These are phyloP conservation scores for Luperina testacea DNA, from an alignment of 2,888 invertebrate species.

Conservation along the genomic window DNA sequence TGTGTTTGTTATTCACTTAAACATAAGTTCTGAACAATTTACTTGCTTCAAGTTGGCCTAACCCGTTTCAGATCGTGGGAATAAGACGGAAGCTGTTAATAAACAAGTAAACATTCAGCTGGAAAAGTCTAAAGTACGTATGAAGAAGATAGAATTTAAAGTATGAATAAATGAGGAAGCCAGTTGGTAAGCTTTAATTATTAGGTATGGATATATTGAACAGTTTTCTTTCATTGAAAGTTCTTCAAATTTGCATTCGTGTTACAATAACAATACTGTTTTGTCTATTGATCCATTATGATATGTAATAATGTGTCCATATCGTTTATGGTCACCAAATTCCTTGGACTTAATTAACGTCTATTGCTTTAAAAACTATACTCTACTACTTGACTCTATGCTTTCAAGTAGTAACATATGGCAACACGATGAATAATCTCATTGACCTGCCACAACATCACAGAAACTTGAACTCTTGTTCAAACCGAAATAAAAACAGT, in stretches of 20 bases:
- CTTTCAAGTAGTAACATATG: slow-evolving; percentile 71
- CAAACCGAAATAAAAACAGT: slow-evolving; percentile 43
- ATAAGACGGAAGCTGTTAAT: not conserved
- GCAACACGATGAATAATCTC: slow-evolving; percentile 65
- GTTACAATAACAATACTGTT: not conserved
- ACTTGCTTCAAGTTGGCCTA: not conserved
- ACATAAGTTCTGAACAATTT: slow-evolving; percentile 28
- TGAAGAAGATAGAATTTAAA: not conserved
- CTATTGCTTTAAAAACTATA: slow-evolving; percentile 8
- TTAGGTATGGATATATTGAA: not conserved
- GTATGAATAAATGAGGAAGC: slow-evolving; percentile 11
- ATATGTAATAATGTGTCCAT: not conserved
- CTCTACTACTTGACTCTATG: slow-evolving; percentile 39
- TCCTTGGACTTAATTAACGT: not conserved
- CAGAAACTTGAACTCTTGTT: slow-evolving; percentile 51
- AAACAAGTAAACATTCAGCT: not conserved
- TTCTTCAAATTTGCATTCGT: not conserved
- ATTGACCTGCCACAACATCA: slow-evolving; percentile 53
- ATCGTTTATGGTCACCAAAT: not conserved
- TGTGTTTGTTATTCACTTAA: slow-evolving; percentile 18
- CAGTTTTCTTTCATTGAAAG: not conserved
- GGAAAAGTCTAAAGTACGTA: not conserved
- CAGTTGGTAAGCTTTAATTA: not conserved
- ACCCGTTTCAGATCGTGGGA: slow-evolving; percentile 36
- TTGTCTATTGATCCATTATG: not conserved